Evolutionary conservation across 2,888 invertebrate genomes (phyloP).

Genomic region (Dasypogon diadema): DNA sequence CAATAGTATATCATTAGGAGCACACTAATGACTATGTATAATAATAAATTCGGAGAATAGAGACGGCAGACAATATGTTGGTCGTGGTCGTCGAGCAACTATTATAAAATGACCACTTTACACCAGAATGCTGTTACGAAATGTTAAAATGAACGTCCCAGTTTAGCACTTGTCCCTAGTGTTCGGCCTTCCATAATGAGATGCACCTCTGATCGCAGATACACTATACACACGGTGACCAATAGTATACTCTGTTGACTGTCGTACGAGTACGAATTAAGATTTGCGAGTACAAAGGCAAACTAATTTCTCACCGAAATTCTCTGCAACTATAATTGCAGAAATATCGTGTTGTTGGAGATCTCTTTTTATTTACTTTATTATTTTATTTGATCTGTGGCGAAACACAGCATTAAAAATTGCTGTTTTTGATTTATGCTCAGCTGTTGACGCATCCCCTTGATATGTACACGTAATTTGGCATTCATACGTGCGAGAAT

Average conservation of each 20-base stretch:
- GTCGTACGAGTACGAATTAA: background rate
- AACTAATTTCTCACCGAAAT: conserved; percentile 17
- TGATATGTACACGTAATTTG: conserved; percentile 51
- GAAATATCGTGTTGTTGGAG: conserved; percentile 23
- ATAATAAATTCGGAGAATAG: conserved; percentile 44
- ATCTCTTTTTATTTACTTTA: conserved; percentile 10
- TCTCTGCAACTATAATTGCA: conserved; percentile 32
- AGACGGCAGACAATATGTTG: conserved; percentile 41
- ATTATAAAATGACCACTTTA: conserved; percentile 49
- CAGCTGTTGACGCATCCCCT: conserved; percentile 45
- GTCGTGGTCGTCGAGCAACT: conserved; percentile 30
- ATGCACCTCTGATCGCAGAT: conserved; percentile 28
- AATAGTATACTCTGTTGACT: background rate
- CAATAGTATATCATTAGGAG: conserved; percentile 47
- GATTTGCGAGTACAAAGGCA: background rate
- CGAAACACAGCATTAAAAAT: conserved; percentile 3
- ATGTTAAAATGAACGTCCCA: conserved; percentile 44
- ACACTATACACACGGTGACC: conserved; percentile 8
- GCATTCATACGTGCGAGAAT: conserved; percentile 34
- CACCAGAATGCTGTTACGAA: conserved; percentile 48
- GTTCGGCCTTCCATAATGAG: conserved; percentile 39
- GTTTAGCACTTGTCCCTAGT: conserved; percentile 46
- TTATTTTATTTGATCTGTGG: conserved; percentile 7
- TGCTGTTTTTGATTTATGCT: conserved; percentile 35
- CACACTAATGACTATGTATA: conserved; percentile 39